Conservation (phyloP, 2,113 vertebrate species). For the Genyomyrus donnyi region DNA sequence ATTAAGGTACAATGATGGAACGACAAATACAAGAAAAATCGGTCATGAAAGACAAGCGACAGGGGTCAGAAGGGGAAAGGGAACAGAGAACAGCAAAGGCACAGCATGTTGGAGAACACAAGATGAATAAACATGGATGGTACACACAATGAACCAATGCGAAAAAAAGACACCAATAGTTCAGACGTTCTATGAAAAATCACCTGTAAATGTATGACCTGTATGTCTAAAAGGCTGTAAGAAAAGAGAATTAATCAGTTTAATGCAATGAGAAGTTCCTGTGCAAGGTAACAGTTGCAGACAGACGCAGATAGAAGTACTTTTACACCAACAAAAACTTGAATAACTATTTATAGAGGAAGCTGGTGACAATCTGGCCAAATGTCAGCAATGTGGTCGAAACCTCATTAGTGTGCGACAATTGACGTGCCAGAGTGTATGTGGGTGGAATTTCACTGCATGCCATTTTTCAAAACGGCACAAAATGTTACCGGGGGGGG, state of each 20-base stretch:
- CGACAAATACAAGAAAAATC: background rate
- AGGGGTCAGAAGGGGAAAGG: background rate
- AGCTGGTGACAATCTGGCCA: constrained; percentile 9
- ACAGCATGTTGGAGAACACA: background rate
- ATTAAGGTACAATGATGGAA: background rate
- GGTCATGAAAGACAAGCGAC: background rate
- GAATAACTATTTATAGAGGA: constrained; percentile 17
- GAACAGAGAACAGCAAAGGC: background rate
- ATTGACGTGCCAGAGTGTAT: constrained; percentile 7
- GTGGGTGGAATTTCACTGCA: constrained; percentile 14
- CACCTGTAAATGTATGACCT: background rate
- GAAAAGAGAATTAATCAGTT: background rate
- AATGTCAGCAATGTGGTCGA: constrained; percentile 11
- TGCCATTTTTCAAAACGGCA: constrained; percentile 3
- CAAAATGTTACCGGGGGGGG: background rate
- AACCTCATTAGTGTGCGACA: constrained; percentile 15
- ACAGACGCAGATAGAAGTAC: background rate
- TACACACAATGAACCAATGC: background rate
- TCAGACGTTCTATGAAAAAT: background rate
- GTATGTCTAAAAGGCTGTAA: background rate
- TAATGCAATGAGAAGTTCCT: background rate
- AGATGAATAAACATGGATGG: background rate
- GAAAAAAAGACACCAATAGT: background rate
- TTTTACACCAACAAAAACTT: background rate
- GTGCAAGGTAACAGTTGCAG: background rate